phyloP scores from a whole-genome alignment of 1,140 invertebrate genomes.

The Hylyphantes graminicola region DNA sequence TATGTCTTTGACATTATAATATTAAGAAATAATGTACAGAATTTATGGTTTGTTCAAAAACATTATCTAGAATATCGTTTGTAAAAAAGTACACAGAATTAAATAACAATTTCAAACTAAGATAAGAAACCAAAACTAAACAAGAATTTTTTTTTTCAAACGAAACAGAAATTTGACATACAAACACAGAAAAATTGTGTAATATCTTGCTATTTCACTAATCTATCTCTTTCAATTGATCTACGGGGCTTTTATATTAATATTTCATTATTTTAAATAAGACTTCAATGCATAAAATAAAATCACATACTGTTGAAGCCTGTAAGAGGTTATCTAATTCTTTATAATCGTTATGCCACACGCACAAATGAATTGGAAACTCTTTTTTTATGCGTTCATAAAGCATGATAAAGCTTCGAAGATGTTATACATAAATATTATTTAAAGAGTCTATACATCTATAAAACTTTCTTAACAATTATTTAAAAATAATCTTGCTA shows the following conservation, averaged over 20 bases:
- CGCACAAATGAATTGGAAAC: slow-evolving; percentile 84
- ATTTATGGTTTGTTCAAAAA: background rate
- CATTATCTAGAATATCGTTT: background rate
- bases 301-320: slow-evolving; percentile 72
- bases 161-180: no score
- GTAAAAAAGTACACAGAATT: no score
- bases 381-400: slow-evolving; percentile 60
- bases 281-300: background rate
- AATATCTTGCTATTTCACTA: no score
- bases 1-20: background rate
- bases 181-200: no score
- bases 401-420: slow-evolving; percentile 29
- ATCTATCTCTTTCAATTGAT: no score
- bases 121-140: no score
- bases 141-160: no score
- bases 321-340: slow-evolving; percentile 75
- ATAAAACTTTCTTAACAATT: no score
- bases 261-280: background rate
- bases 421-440: no score
- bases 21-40: background rate
- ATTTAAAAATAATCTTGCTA: no score
- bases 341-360: slow-evolving; percentile 81
- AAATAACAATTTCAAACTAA: no score
- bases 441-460: no score
- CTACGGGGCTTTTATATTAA: background rate